phyloP scores from a whole-genome alignment of 2,113 vertebrate species.

The Baryphthengus martii region DNA sequence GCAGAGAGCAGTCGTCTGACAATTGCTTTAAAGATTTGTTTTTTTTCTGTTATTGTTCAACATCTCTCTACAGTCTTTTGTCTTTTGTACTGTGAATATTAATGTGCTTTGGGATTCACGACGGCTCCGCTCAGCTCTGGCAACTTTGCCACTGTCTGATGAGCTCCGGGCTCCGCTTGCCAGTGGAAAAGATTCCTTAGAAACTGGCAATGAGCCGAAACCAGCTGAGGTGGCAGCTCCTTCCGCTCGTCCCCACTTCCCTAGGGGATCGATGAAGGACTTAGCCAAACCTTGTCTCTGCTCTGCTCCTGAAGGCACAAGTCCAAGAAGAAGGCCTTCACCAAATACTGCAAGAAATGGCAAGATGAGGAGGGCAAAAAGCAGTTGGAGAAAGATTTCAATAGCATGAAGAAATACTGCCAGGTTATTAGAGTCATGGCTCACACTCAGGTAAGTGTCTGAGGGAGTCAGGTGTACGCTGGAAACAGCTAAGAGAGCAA shows the following conservation, averaged over 20 bases:
- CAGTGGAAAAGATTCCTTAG: conserved; percentile 90
- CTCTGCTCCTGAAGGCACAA: conserved; percentile 90
- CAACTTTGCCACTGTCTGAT: conserved; percentile 78
- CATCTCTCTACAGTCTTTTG: conserved; percentile 15
- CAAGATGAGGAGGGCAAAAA: conserved; percentile 98
- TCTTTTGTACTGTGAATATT: conserved; percentile 37
- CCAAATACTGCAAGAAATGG: conserved; percentile 99
- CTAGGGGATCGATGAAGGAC: conserved; percentile 74
- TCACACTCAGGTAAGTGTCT: conserved; percentile 89
- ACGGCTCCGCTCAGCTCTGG: conserved; percentile 93
- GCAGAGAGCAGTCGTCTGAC: not conserved
- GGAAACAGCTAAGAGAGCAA: not conserved
- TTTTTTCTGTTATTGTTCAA: not conserved
- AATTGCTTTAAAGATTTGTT: not conserved
- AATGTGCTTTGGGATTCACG: conserved; percentile 55
- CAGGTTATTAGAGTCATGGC: conserved; percentile 91
- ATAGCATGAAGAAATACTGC: conserved; percentile 97
- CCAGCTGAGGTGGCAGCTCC: conserved; percentile 48
- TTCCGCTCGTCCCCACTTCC: conserved; percentile 62
- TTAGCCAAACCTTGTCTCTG: conserved; percentile 67
- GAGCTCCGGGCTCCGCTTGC: conserved; percentile 98
- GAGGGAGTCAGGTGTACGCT: not conserved
- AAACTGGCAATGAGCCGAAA: conserved; percentile 89
- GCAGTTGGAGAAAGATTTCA: conserved; percentile 96
- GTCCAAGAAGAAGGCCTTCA: conserved; percentile 99